Percentiles rank a stretch among this genome's conserved stretches.
Conservation (phyloP, 1,140 invertebrate species). For the Pygmarrhopalites habei region DNA sequence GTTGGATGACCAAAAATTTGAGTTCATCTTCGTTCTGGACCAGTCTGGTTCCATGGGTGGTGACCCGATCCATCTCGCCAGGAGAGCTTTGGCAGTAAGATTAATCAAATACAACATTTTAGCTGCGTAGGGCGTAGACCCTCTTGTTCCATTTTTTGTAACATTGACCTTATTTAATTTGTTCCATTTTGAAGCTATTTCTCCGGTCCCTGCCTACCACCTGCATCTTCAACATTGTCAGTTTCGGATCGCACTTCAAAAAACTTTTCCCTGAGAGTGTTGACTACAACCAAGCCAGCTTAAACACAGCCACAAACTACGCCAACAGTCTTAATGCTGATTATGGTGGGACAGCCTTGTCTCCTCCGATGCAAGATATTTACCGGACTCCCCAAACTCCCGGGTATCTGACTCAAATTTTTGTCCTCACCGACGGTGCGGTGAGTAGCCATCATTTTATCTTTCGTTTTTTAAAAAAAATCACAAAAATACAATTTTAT, state of each 20-base stretch:
- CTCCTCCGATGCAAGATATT: slow-evolving; percentile 41
- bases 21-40: slow-evolving; percentile 42
- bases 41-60: slow-evolving; percentile 42
- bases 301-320: slow-evolving; percentile 17
- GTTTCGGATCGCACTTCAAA: slow-evolving; percentile 23
- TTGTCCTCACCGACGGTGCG: slow-evolving; percentile 44
- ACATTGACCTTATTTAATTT: no score
- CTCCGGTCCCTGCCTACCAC: slow-evolving; percentile 31
- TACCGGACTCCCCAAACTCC: slow-evolving; percentile 38
- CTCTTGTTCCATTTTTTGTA: no score
- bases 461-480: no score
- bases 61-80: slow-evolving; percentile 39
- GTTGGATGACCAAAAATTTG: slow-evolving; percentile 38
- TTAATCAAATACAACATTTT: background rate
- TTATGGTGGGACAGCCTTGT: slow-evolving; percentile 42
- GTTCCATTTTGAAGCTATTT: slow-evolving; percentile 23
- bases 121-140: no score
- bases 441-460: slow-evolving; percentile 41
- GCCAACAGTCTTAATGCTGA: background rate
- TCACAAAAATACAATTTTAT: no score
- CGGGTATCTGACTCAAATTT: slow-evolving; percentile 42
- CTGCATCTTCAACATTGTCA: slow-evolving; percentile 36
- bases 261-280: slow-evolving; percentile 26
- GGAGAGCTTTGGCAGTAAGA: slow-evolving; percentile 39
- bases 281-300: slow-evolving; percentile 23